Percentiles rank a stretch among this genome's conserved stretches.
phyloP scores from a whole-genome alignment of 2,888 invertebrate species.

The Argyresthia albistria region DNA sequence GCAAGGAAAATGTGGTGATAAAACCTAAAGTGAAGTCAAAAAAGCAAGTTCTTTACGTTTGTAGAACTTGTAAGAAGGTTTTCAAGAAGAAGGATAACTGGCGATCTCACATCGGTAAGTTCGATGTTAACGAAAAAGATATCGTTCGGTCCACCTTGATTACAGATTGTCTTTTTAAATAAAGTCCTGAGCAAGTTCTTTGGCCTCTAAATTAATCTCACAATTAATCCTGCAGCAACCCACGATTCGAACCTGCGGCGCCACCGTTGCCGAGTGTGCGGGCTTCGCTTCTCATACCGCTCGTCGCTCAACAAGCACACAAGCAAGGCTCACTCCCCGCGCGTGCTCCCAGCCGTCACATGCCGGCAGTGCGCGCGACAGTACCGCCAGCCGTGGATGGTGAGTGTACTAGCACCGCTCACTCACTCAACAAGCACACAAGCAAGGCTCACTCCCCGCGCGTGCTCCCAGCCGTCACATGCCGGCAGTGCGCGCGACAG shows the following conservation, averaged over 20 bases:
- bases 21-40: constrained; percentile 20
- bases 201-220: too few species aligned
- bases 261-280: constrained; percentile 40
- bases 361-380: constrained; percentile 30
- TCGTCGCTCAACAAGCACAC: constrained; percentile 55
- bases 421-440: constrained; percentile 49
- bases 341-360: constrained; percentile 15
- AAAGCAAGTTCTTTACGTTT: constrained; percentile 32
- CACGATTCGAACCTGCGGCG: constrained; percentile 42
- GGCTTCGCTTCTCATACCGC: constrained; percentile 42
- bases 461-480: not conserved
- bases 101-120: constrained; percentile 53
- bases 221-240: constrained; percentile 23
- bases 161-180: too few species aligned
- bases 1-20: not conserved
- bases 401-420: constrained; percentile 35
- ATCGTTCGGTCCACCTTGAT: not conserved
- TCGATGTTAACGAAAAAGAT: not conserved
- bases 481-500: not conserved
- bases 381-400: constrained; percentile 45
- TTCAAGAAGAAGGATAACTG: constrained; percentile 55
- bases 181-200: too few species aligned
- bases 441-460: constrained; percentile 27
- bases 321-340: constrained; percentile 26
- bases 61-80: constrained; percentile 46